Evolutionary conservation across 2,888 invertebrate genomes (phyloP), one percentile per base, ranked within the genome.

Genomic region (Pandemis corylana): DNA sequence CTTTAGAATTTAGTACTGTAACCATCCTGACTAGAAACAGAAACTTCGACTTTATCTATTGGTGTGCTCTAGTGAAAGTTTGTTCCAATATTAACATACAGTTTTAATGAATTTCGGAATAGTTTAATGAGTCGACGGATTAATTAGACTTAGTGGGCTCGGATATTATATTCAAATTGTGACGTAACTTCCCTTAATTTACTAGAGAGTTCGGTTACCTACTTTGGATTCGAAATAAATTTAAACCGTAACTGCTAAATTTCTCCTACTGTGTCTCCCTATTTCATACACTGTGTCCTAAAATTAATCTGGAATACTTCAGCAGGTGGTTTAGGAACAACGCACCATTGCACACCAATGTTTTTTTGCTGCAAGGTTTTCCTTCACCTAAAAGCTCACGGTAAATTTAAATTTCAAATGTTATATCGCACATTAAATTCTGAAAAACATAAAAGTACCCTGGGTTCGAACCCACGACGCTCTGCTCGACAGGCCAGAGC

Each of bases 111-210:
- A 64, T 59, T 59, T 28, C 28, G 10, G 59, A 59, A 59, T 46
- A 64, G 64, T 46, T 64, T 64, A 44, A 64, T 64, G 46, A 64
- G 64, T 64, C 20, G 44, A 15, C 46, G 64, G 64, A 64, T 46
- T 64, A 64, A 64, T 64, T 64, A 20, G 20, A 46, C 64, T 59
- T 59, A 59, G 59, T 59, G 44, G 64, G 20, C 42, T 63, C 44
- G 44, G 44, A 64, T 64, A 46, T 46, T 42, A 62, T 62, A 64
- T 59, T 59, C 59, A 59, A 59, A 59, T 59, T 59, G 10, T 5
- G 28, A 28, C 59, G 59, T 59, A 59, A 59, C 59, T 59, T 59
- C 59, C 28, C 59, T 10, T 28, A 59, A 59, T 59, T 59, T 59
- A 59, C 59, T 28, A 59, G 59, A 28, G 28, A 59, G 59, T 59